Evolutionary conservation across 1,140 invertebrate species (phyloP), one percentile per base, ranked within the genome.

Genomic region (Pectinophora gossypiella): DNA sequence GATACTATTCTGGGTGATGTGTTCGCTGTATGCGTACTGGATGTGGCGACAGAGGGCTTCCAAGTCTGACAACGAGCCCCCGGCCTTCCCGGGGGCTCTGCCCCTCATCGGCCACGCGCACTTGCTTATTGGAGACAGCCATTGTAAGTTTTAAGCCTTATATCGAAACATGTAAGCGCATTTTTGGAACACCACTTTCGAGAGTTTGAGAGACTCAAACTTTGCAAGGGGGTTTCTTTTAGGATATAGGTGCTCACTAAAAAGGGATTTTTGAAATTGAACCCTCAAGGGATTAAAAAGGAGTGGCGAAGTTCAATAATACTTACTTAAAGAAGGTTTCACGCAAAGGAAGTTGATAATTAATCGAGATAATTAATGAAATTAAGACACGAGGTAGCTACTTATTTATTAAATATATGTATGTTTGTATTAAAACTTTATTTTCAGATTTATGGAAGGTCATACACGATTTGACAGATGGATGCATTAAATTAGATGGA

Each of bases 391-490:
- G n/a, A n/a, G n/a, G n/a, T n/a, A n/a, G n/a, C n/a, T n/a, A n/a
- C n/a, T n/a, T n/a, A n/a, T n/a, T n/a, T n/a, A n/a, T n/a, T n/a
- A n/a, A n/a, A n/a, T n/a, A n/a, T n/a, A n/a, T n/a, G n/a, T n/a
- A n/a, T n/a, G n/a, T n/a, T n/a, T n/a, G n/a, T n/a, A n/a, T n/a
- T n/a, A n/a, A n/a, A n/a, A n/a, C n/a, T n/a, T n/a, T n/a, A n/a
- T n/a, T 58, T 59, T 13, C 40, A 69, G 66, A 59, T 42, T 45
- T 69, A 42, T 69, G 66, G 66, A 36, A 56, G 13, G 27, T 27
- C 3, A 36, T 63, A 9, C 55, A 57, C 2, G 58, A 65, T 18
- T n/a, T 68, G 36, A 48, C 61, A 1, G 16, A 52, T 7, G 35
- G 51, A 19, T 57, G 63, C 16, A 52, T 56, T 23, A 54, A 53